Percentiles rank a stretch among this genome's conserved stretches.
These are phyloP conservation scores for Morus bassanus DNA, from an alignment of 2,797 vertebrate genomes.

Conservation along the genomic window DNA sequence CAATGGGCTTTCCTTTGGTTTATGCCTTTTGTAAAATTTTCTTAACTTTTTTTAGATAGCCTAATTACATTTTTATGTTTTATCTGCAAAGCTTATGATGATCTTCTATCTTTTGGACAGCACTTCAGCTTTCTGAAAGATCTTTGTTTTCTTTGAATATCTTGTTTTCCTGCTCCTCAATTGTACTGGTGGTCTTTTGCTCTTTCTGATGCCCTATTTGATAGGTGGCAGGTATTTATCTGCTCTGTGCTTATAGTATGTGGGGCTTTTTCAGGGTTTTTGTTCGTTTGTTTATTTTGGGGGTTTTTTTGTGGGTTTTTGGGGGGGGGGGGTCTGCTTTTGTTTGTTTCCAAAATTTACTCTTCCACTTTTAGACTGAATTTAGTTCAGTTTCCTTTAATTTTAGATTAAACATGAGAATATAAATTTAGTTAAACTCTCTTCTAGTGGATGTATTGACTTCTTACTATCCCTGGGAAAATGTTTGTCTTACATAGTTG, in stretches of 20 bases:
- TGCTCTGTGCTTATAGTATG: background rate
- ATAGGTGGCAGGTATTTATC: background rate
- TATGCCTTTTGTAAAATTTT: background rate
- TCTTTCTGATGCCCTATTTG: background rate
- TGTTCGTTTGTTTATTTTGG: too few species aligned
- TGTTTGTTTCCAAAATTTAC: background rate
- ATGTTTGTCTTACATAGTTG: background rate
- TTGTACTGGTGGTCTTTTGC: background rate
- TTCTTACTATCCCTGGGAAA: background rate
- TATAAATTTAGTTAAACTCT: background rate
- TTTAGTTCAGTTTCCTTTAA: background rate
- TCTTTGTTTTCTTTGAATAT: background rate
- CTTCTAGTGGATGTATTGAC: background rate
- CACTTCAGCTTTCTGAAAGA: background rate
- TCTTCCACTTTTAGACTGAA: background rate
- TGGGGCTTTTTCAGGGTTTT: background rate
- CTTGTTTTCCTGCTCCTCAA: background rate
- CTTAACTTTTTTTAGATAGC: background rate
- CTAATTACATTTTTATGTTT: background rate
- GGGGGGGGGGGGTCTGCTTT: too few species aligned
- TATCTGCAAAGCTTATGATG: background rate
- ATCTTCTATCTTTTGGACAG: background rate
- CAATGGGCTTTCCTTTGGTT: background rate
- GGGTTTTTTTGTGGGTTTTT: background rate
- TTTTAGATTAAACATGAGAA: background rate